phyloP scores from a whole-genome alignment of 92 coral and sea anemone genomes.

The Nematostella vectensis region DNA sequence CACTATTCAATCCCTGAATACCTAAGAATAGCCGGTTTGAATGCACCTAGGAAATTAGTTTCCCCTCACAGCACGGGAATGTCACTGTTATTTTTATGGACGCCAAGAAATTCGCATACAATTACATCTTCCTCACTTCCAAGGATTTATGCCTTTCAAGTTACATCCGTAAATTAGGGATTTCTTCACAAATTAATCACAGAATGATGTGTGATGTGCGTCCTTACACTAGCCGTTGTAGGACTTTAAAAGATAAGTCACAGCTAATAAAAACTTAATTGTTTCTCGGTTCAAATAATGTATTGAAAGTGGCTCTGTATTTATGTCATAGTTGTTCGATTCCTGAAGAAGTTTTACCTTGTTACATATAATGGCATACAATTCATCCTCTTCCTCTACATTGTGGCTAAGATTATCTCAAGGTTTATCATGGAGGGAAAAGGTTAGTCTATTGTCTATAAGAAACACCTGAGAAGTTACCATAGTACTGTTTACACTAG shows the following conservation, averaged over 20 bases:
- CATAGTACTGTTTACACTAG: too few species aligned
- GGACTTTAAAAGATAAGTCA: constrained; percentile 31
- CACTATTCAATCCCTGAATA: too few species aligned
- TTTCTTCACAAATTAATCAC: constrained; percentile 18
- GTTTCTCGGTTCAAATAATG: constrained; percentile 23
- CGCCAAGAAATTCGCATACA: too few species aligned
- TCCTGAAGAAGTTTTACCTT: constrained; percentile 42
- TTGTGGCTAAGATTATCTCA: constrained; percentile 32
- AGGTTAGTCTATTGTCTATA: constrained; percentile 28
- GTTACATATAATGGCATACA: constrained; percentile 43
- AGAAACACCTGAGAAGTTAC: too few species aligned
- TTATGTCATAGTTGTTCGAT: constrained; percentile 33
- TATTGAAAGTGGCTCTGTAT: too few species aligned
- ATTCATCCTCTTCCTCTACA: constrained; percentile 31
- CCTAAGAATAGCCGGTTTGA: too few species aligned
- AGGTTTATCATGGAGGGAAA: constrained; percentile 28
- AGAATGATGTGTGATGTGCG: constrained; percentile 10
- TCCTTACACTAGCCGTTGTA: constrained; percentile 46
- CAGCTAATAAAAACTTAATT: constrained; percentile 49
- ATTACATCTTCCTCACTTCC: not conserved
- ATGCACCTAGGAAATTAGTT: too few species aligned
- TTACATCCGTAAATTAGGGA: constrained; percentile 23
- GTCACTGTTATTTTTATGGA: not conserved
- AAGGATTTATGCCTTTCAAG: too few species aligned
- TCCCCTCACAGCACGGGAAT: not conserved